Evolutionary conservation across 2,797 vertebrate genomes (phyloP).

Genomic region (Spea hammondii): DNA sequence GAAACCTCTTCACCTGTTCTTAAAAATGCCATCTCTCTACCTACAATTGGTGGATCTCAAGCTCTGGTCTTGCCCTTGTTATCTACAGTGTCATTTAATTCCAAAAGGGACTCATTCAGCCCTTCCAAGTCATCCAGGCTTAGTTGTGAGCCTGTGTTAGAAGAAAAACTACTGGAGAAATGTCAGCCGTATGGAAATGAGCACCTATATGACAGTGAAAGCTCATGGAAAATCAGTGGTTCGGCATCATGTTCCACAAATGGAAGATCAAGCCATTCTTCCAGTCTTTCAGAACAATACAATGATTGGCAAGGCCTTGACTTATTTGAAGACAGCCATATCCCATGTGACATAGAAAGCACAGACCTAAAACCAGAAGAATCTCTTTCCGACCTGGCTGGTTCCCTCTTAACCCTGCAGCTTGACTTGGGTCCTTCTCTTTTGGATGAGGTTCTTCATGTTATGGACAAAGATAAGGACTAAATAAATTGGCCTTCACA

Average conservation of each 20-base stretch:
- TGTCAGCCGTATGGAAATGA: conserved; percentile 70
- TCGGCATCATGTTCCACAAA: conserved; percentile 71
- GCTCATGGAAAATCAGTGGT: conserved; percentile 69
- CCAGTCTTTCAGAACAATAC: conserved; percentile 79
- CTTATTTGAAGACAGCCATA: conserved; percentile 79
- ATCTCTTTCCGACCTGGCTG: conserved; percentile 82
- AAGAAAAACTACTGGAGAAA: conserved; percentile 81
- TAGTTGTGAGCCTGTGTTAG: conserved; percentile 75
- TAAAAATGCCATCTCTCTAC: conserved; percentile 97
- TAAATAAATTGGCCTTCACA: neutral
- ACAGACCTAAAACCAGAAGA: conserved; percentile 81
- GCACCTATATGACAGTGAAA: conserved; percentile 71
- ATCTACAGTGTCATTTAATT: conserved; percentile 79
- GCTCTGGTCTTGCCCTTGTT: conserved; percentile 87
- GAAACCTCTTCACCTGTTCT: conserved; percentile 96
- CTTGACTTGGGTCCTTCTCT: conserved; percentile 96
- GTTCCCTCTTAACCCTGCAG: conserved; percentile 90
- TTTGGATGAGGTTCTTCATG: conserved; percentile 95
- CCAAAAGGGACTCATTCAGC: conserved; percentile 77
- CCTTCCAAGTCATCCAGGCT: conserved; percentile 71
- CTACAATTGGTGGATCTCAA: conserved; percentile 91
- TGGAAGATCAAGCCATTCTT: conserved; percentile 75
- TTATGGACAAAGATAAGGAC: conserved; percentile 86
- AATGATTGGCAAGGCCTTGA: conserved; percentile 84
- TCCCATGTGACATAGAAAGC: conserved; percentile 77